Base-by-base conservation (phyloP, 2,113 vertebrate species). In the Erythrocebus patas region DNA sequence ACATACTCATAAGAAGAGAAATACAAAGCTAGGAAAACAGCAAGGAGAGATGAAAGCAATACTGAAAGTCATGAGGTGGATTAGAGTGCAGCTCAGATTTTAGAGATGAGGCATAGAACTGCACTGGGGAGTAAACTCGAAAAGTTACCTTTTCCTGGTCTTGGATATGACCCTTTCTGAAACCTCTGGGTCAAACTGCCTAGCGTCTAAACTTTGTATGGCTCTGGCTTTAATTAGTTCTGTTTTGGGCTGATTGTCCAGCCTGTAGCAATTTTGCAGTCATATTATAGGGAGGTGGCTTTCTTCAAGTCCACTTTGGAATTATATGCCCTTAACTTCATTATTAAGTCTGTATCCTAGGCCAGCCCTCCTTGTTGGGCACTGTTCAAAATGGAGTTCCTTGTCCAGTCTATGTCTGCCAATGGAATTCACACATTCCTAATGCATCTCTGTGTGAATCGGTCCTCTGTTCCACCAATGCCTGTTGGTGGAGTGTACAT, bases 401-500 rank as follows among this genome's bases (percentile, higher is more conserved):
- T 96, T 94, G 86, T 89, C 40, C 57, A 70, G 78, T 66, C 30
- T 27, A 30, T 40, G 45, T 83, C 82, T 6, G 8, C 68, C 10
- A 5, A 59, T 45, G 96, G 78, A 97, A 98, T 94, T 96, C 96
- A 98, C 91, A 98, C 97, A 98, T 98, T 98, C 95, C 97, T 94
- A 35, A 76, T 96, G 91, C 95, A 86, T 97, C 97, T 97, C 96
- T 92, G 96, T 59, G 95, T 98, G 98, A 98, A 98, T 99, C 9
- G 83, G 95, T 93, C 93, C 98, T 98, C 98, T 98, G 98, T 98
- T 98, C 95, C 32, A 45, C 64, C 78, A 98, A 95, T 96, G 96
- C 97, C 97, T 97, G 55, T 75, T 96, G 94, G 95, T 97, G 97
- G 91, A 82, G 22, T 66, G 81, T 98, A 98, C 98, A 99, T 97